These are phyloP conservation scores for Parambassis ranga DNA, from an alignment of 2,797 vertebrate species.

Conservation along the genomic window DNA sequence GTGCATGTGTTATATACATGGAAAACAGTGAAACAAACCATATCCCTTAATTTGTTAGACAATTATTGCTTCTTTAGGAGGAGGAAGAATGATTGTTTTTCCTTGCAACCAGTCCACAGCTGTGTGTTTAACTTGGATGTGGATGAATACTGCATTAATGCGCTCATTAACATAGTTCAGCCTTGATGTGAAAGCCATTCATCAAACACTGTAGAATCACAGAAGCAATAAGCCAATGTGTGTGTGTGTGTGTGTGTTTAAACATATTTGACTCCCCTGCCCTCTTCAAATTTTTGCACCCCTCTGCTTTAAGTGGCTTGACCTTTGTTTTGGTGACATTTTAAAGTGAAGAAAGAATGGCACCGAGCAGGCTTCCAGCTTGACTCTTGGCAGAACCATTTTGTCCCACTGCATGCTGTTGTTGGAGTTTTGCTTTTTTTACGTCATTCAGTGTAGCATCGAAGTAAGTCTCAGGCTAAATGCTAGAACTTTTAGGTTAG, in stretches of 20 bases:
- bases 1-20: too few species aligned
- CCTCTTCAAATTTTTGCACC: not conserved
- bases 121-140: slow-evolving; percentile 20
- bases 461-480: not conserved
- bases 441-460: not conserved
- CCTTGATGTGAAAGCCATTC: slow-evolving; percentile 49
- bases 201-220: slow-evolving; percentile 54
- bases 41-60: not conserved
- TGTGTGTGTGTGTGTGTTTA: too few species aligned
- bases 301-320: slow-evolving; percentile 43
- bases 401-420: slow-evolving; percentile 2
- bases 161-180: slow-evolving; percentile 45
- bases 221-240: slow-evolving; percentile 48
- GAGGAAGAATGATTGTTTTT: slow-evolving; percentile 20
- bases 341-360: slow-evolving; percentile 48
- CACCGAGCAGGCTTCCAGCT: slow-evolving; percentile 11
- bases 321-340: slow-evolving; percentile 69
- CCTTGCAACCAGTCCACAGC: not conserved
- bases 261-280: slow-evolving; percentile 16
- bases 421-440: slow-evolving; percentile 27
- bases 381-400: slow-evolving; percentile 28
- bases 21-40: not conserved
- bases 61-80: slow-evolving; percentile 12
- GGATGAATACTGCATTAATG: slow-evolving; percentile 22
- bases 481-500: not conserved